phyloP scores from a whole-genome alignment of 2,113 vertebrate species.

The Scophthalmus maximus region DNA sequence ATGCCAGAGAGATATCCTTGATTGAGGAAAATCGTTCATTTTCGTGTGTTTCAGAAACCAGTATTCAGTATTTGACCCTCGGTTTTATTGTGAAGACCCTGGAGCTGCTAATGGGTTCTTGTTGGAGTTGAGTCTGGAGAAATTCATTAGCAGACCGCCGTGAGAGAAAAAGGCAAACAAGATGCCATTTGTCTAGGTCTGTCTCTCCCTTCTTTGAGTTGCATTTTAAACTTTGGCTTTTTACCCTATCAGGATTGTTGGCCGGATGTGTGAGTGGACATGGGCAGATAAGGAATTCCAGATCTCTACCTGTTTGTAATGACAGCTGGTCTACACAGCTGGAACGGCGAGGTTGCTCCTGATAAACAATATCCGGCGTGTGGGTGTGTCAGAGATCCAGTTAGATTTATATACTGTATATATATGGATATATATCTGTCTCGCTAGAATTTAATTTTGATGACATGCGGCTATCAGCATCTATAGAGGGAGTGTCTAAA shows the following conservation, averaged over 20 bases:
- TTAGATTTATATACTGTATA: background rate
- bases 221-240: slow-evolving; percentile 9
- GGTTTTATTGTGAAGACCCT: slow-evolving; percentile 12
- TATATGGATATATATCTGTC: background rate
- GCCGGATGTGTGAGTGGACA: background rate
- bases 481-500: background rate
- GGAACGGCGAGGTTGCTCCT: background rate
- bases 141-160: slow-evolving; percentile 28
- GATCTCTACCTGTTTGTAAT: slow-evolving; percentile 16
- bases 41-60: background rate
- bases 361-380: slow-evolving; percentile 14
- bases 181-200: slow-evolving; percentile 2
- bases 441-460: background rate
- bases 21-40: too few species aligned
- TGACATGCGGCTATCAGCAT: background rate
- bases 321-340: slow-evolving; percentile 39
- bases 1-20: too few species aligned
- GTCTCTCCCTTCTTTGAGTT: background rate
- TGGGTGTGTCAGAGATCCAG: background rate
- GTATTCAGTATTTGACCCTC: background rate
- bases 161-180: slow-evolving; percentile 23
- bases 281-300: slow-evolving; percentile 2
- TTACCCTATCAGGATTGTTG: slow-evolving; percentile 21
- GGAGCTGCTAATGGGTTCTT: slow-evolving; percentile 22
- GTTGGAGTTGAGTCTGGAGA: slow-evolving; percentile 14